A percentile compares a stretch with the other conserved stretches of the same genome.
These are phyloP conservation scores for Diplodus puntazzo DNA, from an alignment of 2,797 vertebrate genomes.

Conservation along the genomic window DNA sequence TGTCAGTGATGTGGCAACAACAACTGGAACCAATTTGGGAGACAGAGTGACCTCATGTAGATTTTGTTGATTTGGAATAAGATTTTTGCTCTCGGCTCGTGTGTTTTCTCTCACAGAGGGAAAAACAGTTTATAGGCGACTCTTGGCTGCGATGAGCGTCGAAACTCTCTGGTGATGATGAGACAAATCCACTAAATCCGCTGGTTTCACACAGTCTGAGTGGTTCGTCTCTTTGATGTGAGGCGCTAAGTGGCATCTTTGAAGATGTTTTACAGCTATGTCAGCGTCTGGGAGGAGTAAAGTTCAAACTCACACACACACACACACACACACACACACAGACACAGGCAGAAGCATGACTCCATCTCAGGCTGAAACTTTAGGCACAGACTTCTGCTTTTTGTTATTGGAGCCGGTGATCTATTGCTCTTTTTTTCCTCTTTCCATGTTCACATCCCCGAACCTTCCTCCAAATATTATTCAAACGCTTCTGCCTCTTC, in stretches of 20 bases:
- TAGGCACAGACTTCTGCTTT: conserved; percentile 41
- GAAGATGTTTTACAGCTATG: conserved; percentile 66
- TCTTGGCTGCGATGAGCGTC: not conserved
- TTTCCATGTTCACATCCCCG: conserved; percentile 52
- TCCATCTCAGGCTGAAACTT: conserved; percentile 25
- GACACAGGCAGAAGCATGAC: conserved; percentile 23
- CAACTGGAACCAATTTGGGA: conserved; percentile 75
- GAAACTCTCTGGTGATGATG: conserved; percentile 8
- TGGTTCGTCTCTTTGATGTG: conserved; percentile 60
- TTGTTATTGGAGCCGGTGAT: conserved; percentile 44
- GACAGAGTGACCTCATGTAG: conserved; percentile 66
- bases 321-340: conserved; percentile 26
- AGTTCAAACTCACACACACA: conserved; percentile 26
- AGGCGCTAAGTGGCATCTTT: conserved; percentile 66
- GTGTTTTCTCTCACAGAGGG: conserved; percentile 14
- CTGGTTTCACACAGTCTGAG: conserved; percentile 28
- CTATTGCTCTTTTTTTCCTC: conserved; percentile 21
- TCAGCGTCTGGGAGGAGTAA: conserved; percentile 50
- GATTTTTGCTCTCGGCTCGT: conserved; percentile 33
- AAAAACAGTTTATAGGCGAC: not conserved
- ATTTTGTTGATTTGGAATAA: conserved; percentile 49
- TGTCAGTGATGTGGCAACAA: conserved; percentile 78
- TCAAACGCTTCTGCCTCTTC: conserved; percentile 10
- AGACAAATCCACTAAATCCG: conserved; percentile 11
- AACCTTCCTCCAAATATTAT: conserved; percentile 38